A percentile compares a stretch with the other conserved stretches of the same genome.
These are phyloP conservation scores for Acropternis orthonyx DNA, from an alignment of 2,797 vertebrate species.

Conservation along the genomic window DNA sequence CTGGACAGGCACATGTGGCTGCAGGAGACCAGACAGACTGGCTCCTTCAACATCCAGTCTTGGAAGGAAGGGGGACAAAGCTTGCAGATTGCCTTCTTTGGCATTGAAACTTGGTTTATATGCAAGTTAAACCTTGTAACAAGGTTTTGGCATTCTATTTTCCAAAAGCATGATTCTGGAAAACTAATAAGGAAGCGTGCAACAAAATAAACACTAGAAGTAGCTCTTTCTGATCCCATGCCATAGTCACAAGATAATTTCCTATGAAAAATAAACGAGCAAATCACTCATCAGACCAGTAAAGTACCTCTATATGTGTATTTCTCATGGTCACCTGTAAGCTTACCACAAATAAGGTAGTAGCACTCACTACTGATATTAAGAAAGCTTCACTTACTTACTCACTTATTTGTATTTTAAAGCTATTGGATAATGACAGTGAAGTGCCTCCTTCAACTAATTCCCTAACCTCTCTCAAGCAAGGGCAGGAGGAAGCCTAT, in stretches of 20 bases:
- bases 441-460: slow-evolving; percentile 1
- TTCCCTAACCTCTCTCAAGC: neutral
- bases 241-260: neutral
- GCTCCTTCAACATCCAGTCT: neutral
- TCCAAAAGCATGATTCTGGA: neutral
- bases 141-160: neutral
- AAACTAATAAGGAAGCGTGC: neutral
- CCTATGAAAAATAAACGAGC: neutral
- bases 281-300: neutral
- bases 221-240: neutral
- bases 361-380: neutral
- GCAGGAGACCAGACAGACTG: neutral
- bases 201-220: neutral
- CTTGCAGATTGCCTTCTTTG: neutral
- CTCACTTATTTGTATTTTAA: neutral
- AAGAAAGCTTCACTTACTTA: neutral
- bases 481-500: neutral
- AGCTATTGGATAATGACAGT: neutral
- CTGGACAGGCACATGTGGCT: neutral
- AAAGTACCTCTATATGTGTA: neutral
- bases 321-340: neutral
- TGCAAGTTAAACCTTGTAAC: neutral
- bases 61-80: neutral
- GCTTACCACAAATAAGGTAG: neutral
- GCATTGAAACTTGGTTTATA: neutral